A percentile compares a stretch with the other conserved stretches of the same genome.
Conservation (phyloP, 2,113 vertebrate species). For the Eidolon helvum region DNA sequence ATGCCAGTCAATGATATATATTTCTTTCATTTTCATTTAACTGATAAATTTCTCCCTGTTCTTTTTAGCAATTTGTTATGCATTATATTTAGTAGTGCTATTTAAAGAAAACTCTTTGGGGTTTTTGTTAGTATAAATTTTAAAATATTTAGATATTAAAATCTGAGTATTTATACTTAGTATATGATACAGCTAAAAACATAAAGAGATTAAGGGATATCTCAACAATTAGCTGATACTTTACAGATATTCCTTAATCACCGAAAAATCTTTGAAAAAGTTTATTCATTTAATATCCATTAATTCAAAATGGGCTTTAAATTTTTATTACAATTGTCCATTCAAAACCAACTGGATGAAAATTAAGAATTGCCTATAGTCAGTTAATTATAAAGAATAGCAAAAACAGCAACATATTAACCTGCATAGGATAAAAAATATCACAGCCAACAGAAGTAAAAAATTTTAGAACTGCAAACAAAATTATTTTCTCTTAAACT, state of each 20-base stretch:
- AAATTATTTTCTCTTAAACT: neutral
- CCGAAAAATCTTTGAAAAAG: neutral
- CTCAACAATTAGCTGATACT: neutral
- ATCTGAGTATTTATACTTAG: neutral
- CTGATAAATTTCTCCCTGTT: neutral
- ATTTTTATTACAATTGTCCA: neutral
- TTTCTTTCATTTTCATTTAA: neutral
- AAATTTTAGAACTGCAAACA: neutral
- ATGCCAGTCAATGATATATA: neutral
- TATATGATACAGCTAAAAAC: neutral
- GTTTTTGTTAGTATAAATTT: neutral
- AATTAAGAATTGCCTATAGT: neutral
- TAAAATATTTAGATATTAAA: neutral
- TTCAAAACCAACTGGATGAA: neutral
- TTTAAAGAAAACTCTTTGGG: neutral
- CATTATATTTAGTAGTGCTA: no score
- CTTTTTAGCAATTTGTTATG: neutral
- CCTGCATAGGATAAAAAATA: neutral
- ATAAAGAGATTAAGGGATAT: neutral
- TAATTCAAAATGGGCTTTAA: neutral
- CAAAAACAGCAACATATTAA: neutral
- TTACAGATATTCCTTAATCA: neutral
- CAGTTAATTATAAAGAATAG: neutral
- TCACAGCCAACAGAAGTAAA: neutral
- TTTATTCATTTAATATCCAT: neutral